Evolutionary conservation across 2,888 invertebrate species (phyloP), one percentile per base, ranked within the genome.

Genomic region (Thera britannica): DNA sequence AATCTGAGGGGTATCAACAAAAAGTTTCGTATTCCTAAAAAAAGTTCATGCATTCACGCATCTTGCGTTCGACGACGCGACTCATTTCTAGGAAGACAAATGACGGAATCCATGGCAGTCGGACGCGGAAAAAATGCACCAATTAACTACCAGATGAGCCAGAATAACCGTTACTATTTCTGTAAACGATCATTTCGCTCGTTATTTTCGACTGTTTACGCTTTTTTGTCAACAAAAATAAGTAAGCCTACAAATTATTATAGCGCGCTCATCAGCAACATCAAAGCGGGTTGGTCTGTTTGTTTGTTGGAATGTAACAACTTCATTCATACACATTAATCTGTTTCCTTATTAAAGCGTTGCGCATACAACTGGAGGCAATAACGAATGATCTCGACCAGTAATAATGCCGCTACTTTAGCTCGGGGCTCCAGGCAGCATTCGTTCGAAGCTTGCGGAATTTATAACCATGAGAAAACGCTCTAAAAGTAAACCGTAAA

Each of bases 71-170:
- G 93, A 92, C 92, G 93, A 93, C 92, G 90, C 92, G 93, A 87
- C 92, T 92, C 93, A 93, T 93, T 93, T 93, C 93, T 92, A 81
- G 80, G 93, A 93, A 93, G 93, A 93, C 93, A 93, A 93, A 93
- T 93, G 90, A 93, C 92, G 79, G 87, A 90, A 91, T 89, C 89
- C 86, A 79, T 83, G 88, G 86, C 89, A 87, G 88, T 81, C 84
- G 86, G 80, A 87, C 87, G 85, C 83, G 85, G 86, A 90, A 92
- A 92, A 93, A 92, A 92, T 88, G 88, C 88, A 85, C 92, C 92
- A 93, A 93, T 93, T 93, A 93, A 93, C 90, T 83, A 84, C 82
- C 77, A 86, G 82, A 82, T 78, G 81, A 79, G 67, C 71, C 70
- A 84, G 86, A 90, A 92, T 91, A 90, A 85, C 86, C 77, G 76